Evolutionary conservation across 1,140 invertebrate genomes (phyloP), one percentile per base, ranked within the genome.

Genomic region (Hydropsyche tenuis): DNA sequence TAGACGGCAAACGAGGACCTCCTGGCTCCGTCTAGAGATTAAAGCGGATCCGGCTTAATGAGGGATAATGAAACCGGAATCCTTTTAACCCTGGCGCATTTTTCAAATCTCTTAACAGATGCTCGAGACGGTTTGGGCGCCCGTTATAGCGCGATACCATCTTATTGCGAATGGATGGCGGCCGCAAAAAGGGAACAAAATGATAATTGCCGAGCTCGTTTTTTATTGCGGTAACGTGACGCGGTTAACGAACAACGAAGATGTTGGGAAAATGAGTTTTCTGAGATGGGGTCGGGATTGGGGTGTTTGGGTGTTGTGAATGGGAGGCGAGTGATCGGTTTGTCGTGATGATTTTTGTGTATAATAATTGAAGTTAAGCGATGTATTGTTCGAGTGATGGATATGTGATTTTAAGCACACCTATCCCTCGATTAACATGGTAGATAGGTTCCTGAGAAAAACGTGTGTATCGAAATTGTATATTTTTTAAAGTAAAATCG

Each of bases 141-240:
- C 25, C 14, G 30, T 63, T 63, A 63, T n/a, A n/a, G 30, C 30
- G 30, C 30, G 43, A 43, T 65, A 43, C 43, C 43, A 48, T 68
- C 23, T 48, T 68, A 68, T 68, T 48, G 65, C 65, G 45, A 48
- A 14, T 45, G 12, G 42, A 46, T 66, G 64, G 20, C 30, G 20
- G 30, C 42, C 27, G 62, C 27, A 27, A 70, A 72, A 74, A 72
- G 42, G 68, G 63, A 65, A 16, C 30, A 23, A 72, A 77, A 77
- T 74, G 75, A 77, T 77, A 77, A 77, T 77, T 77, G 72, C 71
- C 14, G 27, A 51, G 72, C 45, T 60, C 43, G 53, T 77, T 74
- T 74, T 71, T 77, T 77, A 77, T 77, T 72, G 48, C 37, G n/a
- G 63, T 27, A 56, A 69, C 75, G 75, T 77, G 75, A 77, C 72